Conservation (phyloP, 2,113 vertebrate species). For the Nesoenas mayeri region DNA sequence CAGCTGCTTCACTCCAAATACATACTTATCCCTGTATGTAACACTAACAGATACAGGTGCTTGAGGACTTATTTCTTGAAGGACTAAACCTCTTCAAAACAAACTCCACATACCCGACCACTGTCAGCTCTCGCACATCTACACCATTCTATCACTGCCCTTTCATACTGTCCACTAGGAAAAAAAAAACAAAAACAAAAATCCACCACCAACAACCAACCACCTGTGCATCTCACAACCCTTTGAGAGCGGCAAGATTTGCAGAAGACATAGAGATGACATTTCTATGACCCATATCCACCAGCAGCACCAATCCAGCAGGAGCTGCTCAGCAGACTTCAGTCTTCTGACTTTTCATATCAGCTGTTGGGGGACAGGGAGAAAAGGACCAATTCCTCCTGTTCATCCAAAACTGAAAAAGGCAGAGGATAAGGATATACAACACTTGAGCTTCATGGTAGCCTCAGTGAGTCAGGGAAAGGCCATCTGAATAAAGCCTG, state of each 20-base stretch:
- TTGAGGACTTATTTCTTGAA: not conserved
- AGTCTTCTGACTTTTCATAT: not conserved
- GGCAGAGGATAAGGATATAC: not conserved
- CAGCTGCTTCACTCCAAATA: not conserved
- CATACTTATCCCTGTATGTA: not conserved
- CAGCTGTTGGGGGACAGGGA: not conserved
- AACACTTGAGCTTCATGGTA: not conserved
- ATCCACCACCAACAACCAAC: no score
- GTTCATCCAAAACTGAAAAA: not conserved
- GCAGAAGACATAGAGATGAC: not conserved
- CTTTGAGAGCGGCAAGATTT: not conserved
- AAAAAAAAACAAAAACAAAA: not conserved
- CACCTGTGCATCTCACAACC: not conserved
- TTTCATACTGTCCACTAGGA: not conserved
- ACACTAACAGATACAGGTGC: not conserved
- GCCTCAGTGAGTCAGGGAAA: not conserved
- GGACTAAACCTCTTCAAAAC: not conserved
- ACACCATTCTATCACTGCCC: not conserved
- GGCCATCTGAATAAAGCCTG: not conserved
- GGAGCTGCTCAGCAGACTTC: not conserved
- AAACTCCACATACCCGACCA: not conserved
- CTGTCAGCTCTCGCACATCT: not conserved
- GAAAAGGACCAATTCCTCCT: not conserved
- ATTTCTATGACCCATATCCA: not conserved
- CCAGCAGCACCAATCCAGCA: not conserved